A percentile compares a stretch with the other conserved stretches of the same genome.
Conservation (phyloP, 1,140 invertebrate genomes). For the Bombus pyrosoma region DNA sequence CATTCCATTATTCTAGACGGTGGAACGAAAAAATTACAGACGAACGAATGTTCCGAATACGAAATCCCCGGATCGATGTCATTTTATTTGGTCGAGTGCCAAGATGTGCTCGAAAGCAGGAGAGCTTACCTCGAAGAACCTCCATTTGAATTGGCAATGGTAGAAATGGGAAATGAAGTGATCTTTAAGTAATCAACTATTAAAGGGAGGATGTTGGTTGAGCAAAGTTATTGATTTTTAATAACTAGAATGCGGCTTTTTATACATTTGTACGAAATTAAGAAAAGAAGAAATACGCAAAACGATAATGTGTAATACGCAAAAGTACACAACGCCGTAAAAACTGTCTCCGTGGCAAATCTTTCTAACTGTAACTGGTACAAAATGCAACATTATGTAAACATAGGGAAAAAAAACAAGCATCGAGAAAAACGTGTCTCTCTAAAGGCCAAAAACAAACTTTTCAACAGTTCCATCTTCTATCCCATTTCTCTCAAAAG, state of each 20-base stretch:
- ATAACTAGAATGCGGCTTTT: neutral
- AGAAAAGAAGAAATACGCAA: too few relatives aligned
- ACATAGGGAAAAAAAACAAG: too few relatives aligned
- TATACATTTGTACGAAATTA: too few relatives aligned
- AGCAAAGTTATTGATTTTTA: neutral
- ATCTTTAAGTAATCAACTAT: neutral
- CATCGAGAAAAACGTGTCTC: too few relatives aligned
- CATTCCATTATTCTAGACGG: slow-evolving; percentile 27
- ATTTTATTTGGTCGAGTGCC: slow-evolving; percentile 23
- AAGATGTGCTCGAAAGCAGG: neutral
- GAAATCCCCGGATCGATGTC: slow-evolving; percentile 3
- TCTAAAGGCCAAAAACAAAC: too few relatives aligned
- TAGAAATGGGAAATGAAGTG: neutral
- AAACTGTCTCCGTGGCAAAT: too few relatives aligned
- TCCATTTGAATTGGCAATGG: neutral
- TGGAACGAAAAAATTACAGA: neutral
- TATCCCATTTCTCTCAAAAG: too few relatives aligned
- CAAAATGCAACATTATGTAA: too few relatives aligned
- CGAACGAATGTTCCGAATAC: neutral
- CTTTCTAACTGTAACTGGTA: too few relatives aligned
- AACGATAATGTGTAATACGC: too few relatives aligned
- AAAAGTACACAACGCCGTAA: too few relatives aligned
- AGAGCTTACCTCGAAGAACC: neutral
- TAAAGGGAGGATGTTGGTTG: neutral
- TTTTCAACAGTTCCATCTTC: too few relatives aligned